Conservation (phyloP, 2,797 vertebrate genomes). For the Anomalospiza imberbis region DNA sequence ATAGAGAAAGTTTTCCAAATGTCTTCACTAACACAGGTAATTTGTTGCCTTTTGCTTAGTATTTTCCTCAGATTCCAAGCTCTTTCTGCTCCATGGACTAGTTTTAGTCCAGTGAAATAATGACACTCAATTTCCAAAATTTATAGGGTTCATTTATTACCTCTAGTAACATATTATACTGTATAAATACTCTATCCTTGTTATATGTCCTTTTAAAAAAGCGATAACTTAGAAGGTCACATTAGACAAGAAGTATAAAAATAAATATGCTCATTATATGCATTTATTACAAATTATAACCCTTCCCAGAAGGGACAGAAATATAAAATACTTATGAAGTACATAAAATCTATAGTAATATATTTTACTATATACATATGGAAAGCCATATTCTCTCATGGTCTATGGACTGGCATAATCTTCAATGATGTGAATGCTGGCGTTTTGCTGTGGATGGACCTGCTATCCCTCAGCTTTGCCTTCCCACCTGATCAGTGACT, state of each 20-base stretch:
- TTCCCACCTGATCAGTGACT: conserved; percentile 33
- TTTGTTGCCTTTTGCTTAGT: neutral
- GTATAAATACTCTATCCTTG: conserved; percentile 99
- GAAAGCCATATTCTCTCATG: conserved; percentile 76
- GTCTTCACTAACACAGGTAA: neutral
- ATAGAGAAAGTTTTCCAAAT: neutral
- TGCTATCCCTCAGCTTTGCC: conserved; percentile 75
- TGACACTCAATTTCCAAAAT: conserved; percentile 59
- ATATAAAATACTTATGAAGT: conserved; percentile 95
- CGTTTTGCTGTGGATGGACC: conserved; percentile 75
- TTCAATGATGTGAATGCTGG: conserved; percentile 61
- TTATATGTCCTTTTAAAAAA: conserved; percentile 92
- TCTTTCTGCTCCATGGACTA: neutral
- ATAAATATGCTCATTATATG: conserved; percentile 98
- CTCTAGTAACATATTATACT: conserved; percentile 87
- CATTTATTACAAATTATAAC: conserved; percentile 88
- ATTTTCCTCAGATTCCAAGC: neutral
- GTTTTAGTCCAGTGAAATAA: conserved; percentile 54
- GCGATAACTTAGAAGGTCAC: conserved; percentile 92
- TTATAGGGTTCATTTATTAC: conserved; percentile 79
- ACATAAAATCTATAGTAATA: conserved; percentile 75
- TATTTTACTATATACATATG: conserved; percentile 77
- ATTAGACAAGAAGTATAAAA: conserved; percentile 99
- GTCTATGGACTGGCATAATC: conserved; percentile 75
- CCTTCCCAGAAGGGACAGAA: conserved; percentile 95